A percentile compares a stretch with the other conserved stretches of the same genome.
phyloP scores from a whole-genome alignment of 2,888 invertebrate genomes.

The Drosophila multiciliata region DNA sequence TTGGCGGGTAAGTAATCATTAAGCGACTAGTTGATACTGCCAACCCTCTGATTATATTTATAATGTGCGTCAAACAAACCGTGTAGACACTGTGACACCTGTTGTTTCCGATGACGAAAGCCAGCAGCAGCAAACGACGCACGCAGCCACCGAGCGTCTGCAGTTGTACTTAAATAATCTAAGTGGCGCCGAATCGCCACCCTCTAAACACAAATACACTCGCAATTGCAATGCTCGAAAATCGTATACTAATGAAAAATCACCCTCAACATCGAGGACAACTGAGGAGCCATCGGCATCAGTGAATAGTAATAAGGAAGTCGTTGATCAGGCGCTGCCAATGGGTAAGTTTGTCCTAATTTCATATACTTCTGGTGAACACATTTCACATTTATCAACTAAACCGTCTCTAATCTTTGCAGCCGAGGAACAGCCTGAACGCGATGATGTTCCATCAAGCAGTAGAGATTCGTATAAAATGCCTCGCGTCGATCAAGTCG shows the following conservation, averaged over 20 bases:
- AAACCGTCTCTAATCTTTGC: slow-evolving; percentile 35
- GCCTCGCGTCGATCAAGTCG: slow-evolving; percentile 28
- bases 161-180: slow-evolving; percentile 62
- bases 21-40: slow-evolving; percentile 71
- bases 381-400: slow-evolving; percentile 27
- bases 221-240: slow-evolving; percentile 41
- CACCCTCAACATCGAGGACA: slow-evolving; percentile 14
- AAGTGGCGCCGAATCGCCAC: slow-evolving; percentile 62
- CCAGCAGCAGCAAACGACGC: slow-evolving; percentile 24
- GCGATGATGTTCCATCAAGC: slow-evolving; percentile 19
- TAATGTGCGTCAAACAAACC: slow-evolving; percentile 73
- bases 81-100: slow-evolving; percentile 77
- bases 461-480: slow-evolving; percentile 12
- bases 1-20: slow-evolving; percentile 66
- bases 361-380: neutral
- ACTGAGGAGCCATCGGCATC: neutral
- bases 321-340: slow-evolving; percentile 21
- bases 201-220: slow-evolving; percentile 39
- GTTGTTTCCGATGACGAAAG: slow-evolving; percentile 73
- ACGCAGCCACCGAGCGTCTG: slow-evolving; percentile 44
- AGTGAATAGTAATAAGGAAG: slow-evolving; percentile 44
- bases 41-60: slow-evolving; percentile 75
- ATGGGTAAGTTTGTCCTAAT: slow-evolving; percentile 62
- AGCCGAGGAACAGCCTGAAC: slow-evolving; percentile 16
- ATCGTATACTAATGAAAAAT: slow-evolving; percentile 45